Evolutionary conservation across 1,140 invertebrate species (phyloP).

Genomic region (Drosophila azteca): DNA sequence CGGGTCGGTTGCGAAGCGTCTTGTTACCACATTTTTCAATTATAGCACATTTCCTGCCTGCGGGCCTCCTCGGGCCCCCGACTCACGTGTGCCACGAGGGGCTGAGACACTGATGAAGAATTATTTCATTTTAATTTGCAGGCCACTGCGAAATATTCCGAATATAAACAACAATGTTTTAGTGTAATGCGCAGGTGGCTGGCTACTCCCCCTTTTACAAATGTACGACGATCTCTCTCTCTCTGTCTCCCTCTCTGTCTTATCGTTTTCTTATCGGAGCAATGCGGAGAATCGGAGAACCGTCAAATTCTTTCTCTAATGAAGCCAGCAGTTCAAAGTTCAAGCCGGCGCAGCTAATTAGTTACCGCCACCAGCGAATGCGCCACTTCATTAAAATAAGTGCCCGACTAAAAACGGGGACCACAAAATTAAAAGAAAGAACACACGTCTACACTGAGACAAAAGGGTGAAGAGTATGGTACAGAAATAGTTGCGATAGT

Average conservation of each 20-base stretch:
- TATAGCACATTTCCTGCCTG: constrained; percentile 74
- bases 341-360: constrained; percentile 69
- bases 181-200: constrained; percentile 57
- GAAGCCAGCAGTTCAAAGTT: constrained; percentile 72
- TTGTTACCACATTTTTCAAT: constrained; percentile 83
- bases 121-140: constrained; percentile 83
- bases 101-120: constrained; percentile 70
- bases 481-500: no score
- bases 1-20: constrained; percentile 44
- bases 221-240: constrained; percentile 10
- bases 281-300: constrained; percentile 13
- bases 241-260: constrained; percentile 32
- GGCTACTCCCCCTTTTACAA: not conserved
- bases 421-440: not conserved
- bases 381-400: constrained; percentile 65
- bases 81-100: constrained; percentile 27
- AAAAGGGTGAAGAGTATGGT: not conserved
- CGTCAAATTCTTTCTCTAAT: constrained; percentile 63
- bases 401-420: constrained; percentile 31
- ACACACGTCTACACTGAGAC: no score
- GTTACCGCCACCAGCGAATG: constrained; percentile 23
- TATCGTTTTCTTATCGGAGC: constrained; percentile 46
- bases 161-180: constrained; percentile 25
- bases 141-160: constrained; percentile 52
- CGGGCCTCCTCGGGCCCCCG: constrained; percentile 11